phyloP scores from a whole-genome alignment of 2,113 vertebrate genomes.

The Cavia porcellus region DNA sequence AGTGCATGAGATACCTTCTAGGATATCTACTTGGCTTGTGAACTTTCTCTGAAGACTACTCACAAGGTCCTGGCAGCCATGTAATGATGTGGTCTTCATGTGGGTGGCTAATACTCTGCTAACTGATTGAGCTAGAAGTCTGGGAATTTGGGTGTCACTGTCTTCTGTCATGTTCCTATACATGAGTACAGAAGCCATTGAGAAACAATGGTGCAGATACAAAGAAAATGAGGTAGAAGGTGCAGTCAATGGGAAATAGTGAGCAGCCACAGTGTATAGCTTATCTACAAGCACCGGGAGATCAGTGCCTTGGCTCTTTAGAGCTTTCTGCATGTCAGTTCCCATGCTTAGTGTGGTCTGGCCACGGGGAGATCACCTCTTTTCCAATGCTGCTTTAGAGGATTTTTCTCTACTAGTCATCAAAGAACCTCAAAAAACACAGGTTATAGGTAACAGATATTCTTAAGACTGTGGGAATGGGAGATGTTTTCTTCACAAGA shows the following conservation, averaged over 20 bases:
- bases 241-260: background rate
- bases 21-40: background rate
- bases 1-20: background rate
- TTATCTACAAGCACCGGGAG: fast-evolving
- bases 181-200: background rate
- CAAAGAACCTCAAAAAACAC: background rate
- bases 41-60: background rate
- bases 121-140: background rate
- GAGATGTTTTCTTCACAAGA: background rate
- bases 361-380: background rate
- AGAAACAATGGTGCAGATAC: background rate
- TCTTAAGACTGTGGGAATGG: background rate
- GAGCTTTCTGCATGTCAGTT: background rate
- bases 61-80: background rate
- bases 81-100: no score
- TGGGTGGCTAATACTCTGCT: background rate
- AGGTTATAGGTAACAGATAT: background rate
- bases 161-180: background rate
- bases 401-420: background rate
- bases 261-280: fast-evolving
- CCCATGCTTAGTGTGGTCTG: background rate
- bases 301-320: fast-evolving
- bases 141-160: background rate
- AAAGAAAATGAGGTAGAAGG: background rate
- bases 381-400: background rate